Evolutionary conservation across 2,113 vertebrate species (phyloP), one percentile per base, ranked within the genome.

Genomic region (Myotis brandtii): DNA sequence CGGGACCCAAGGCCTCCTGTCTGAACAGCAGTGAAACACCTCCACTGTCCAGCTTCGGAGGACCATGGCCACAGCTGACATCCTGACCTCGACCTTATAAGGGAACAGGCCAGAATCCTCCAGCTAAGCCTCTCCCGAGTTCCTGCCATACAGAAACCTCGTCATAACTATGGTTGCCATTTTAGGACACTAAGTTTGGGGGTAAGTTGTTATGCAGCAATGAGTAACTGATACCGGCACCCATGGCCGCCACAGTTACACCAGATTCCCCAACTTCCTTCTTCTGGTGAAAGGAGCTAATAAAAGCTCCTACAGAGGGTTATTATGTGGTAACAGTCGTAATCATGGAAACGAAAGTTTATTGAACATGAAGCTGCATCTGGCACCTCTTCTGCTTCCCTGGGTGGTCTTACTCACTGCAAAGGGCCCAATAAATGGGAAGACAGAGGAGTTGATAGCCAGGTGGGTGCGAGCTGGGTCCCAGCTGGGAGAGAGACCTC

Each of bases 401-500:
- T n/a, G 75, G 30, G 21, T 77, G 46, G 46, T 50, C 73, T 76
- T 25, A 50, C 9, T 75, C 25, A n/a, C 75, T 52, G 46, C 73
- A 50, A 20, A 17, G 27, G 27, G 3, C 54, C 54, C n/a, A 6
- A 14, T 3, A 8, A 2, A 4, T 9, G 13, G 54, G 43, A 25
- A 43, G 14, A 30, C 14, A 50, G n/a, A 40, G 32, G 37, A 3
- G 6, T 2, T 20, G 40, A 16, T 4, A 43, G 77, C 27, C 54
- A 20, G 76, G 32, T 1, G 3, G 40, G 1, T n/a, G 0, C 5
- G 54, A 2, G 6, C 2, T 6, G 52, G 50, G 25, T 9, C 8
- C 72, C 59, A 18, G 43, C 89, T 34, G 77, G 30, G 50, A 59
- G 43, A 21, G 46, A 10, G 6, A 12, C n/a, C 40, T 21, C 75